Evolutionary conservation across 2,113 vertebrate species (phyloP).

Genomic region (Procavia capensis): DNA sequence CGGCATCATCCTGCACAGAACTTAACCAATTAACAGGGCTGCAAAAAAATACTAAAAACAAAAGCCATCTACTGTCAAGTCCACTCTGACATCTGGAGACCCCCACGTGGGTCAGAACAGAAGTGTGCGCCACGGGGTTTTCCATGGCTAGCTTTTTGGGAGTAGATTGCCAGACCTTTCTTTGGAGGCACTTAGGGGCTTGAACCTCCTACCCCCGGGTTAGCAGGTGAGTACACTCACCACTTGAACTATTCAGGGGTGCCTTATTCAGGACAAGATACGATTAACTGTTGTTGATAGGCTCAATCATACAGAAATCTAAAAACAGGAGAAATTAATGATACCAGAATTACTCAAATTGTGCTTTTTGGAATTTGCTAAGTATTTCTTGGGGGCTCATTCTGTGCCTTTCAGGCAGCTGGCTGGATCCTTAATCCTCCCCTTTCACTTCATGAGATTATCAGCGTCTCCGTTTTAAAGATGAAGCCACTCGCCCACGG

Average conservation of each 20-base stretch:
- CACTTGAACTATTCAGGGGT: not conserved
- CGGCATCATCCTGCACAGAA: not conserved
- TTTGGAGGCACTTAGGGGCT: not conserved
- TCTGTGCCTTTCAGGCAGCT: not conserved
- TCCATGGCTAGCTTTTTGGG: not conserved
- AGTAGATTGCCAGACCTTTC: not conserved
- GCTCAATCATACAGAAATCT: not conserved
- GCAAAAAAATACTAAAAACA: not conserved
- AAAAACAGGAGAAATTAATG: not conserved
- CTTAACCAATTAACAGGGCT: not conserved
- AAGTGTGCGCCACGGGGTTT: not conserved
- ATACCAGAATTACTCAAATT: not conserved
- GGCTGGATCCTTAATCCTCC: not conserved
- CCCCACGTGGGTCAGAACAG: not conserved
- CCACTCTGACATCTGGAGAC: not conserved
- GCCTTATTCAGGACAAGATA: not conserved
- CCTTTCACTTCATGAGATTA: not conserved
- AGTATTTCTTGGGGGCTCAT: not conserved
- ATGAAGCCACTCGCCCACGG: not conserved
- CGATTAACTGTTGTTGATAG: not conserved
- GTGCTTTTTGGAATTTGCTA: not conserved
- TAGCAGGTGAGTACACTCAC: not conserved
- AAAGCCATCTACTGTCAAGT: not conserved
- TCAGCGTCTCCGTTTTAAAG: not conserved
- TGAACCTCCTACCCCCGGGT: not conserved